Evolutionary conservation across 92 coral and sea anemone genomes (phyloP).

Genomic region (Phenganax stokvisi): DNA sequence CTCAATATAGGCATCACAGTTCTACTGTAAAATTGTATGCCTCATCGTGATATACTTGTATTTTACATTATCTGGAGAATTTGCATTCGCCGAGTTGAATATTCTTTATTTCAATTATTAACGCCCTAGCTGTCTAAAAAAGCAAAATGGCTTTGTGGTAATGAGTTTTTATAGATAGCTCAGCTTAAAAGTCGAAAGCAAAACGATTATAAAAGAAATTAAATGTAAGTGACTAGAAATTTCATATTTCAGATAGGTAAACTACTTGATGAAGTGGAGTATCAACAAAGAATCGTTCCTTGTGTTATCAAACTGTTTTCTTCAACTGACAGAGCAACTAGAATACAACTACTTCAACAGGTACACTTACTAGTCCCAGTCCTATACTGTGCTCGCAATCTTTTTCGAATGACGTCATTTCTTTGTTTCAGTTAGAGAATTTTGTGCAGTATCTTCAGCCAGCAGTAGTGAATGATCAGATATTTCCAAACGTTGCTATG

Average conservation of each 20-base stretch:
- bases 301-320: slow-evolving; percentile 96
- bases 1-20: background rate
- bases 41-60: no score
- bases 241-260: slow-evolving; percentile 70
- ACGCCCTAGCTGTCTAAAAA: no score
- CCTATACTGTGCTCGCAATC: background rate
- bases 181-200: no score
- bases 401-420: background rate
- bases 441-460: slow-evolving; percentile 90
- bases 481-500: slow-evolving; percentile 93
- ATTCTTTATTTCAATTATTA: no score
- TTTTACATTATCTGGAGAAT: no score
- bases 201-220: no score
- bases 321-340: slow-evolving; percentile 97
- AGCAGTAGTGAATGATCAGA: slow-evolving; percentile 87
- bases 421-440: slow-evolving; percentile 64
- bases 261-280: slow-evolving; percentile 77
- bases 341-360: slow-evolving; percentile 95
- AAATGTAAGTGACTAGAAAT: background rate
- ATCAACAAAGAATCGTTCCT: slow-evolving; percentile 90
- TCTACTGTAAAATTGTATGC: no score
- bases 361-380: slow-evolving; percentile 32
- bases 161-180: no score
- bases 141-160: no score
- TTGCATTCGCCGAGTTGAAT: no score